A percentile compares a stretch with the other conserved stretches of the same genome.
Conservation (phyloP, 2,113 vertebrate genomes). For the Centropus unirufus region DNA sequence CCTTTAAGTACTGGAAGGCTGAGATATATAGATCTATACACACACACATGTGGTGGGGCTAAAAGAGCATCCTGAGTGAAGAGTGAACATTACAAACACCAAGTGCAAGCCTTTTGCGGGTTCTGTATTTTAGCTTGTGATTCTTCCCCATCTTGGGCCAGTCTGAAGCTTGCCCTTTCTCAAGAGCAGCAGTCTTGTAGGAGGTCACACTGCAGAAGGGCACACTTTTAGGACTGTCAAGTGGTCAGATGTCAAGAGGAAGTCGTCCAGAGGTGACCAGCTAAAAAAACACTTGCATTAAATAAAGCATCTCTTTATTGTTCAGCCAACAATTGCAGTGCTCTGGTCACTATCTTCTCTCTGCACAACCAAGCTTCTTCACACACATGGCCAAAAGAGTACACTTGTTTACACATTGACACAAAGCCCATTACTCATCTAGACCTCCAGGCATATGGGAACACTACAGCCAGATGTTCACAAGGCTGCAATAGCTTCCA, state of each 20-base stretch:
- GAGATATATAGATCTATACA: no score
- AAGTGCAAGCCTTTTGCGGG: not conserved
- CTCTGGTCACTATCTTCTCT: not conserved
- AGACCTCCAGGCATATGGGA: not conserved
- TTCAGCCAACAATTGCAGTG: accelerated
- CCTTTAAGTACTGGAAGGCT: no score
- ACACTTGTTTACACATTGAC: not conserved
- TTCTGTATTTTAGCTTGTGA: not conserved
- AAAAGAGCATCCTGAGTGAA: not conserved
- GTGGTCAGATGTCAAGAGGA: not conserved
- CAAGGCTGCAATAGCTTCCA: not conserved
- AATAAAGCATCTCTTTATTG: not conserved
- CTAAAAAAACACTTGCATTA: not conserved
- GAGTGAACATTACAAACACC: not conserved
- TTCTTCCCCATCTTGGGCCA: not conserved
- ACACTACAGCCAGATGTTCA: not conserved
- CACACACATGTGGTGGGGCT: accelerated
- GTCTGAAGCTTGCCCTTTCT: not conserved
- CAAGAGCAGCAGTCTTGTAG: not conserved
- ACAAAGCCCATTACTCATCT: not conserved
- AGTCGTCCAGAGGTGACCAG: not conserved
- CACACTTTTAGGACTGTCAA: not conserved
- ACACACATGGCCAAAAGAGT: not conserved
- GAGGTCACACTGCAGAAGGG: not conserved
- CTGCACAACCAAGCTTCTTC: not conserved